Conservation (phyloP, 1,140 invertebrate genomes). For the Listronotus oregonensis region DNA sequence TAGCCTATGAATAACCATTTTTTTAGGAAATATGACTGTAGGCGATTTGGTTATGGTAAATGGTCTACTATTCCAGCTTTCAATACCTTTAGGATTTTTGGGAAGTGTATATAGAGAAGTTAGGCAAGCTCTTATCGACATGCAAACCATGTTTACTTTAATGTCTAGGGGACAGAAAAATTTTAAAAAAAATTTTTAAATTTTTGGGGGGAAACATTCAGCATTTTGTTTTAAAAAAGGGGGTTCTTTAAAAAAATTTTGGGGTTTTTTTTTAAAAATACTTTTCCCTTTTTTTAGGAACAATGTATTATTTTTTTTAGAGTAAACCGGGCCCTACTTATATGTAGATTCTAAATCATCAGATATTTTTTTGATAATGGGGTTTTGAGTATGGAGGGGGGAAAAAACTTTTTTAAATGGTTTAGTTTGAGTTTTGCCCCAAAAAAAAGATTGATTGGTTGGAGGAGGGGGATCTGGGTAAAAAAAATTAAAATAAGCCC, state of each 20-base stretch:
- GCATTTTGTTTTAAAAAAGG: no score
- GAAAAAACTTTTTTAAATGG: constrained; percentile 84
- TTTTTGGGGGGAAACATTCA: no score
- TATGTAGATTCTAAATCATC: constrained; percentile 73
- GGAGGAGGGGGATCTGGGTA: constrained; percentile 96
- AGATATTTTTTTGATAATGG: constrained; percentile 87
- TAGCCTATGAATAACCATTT: constrained; percentile 4
- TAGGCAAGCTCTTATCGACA: constrained; percentile 94
- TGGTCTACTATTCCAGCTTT: constrained; percentile 95
- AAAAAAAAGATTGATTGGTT: constrained; percentile 96
- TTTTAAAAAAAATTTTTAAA: no score
- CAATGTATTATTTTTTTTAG: constrained; percentile 57
- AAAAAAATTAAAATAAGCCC: no score
- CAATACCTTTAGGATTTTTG: constrained; percentile 89
- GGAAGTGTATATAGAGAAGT: constrained; percentile 98
- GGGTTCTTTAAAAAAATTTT: no score
- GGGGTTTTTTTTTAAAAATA: no score
- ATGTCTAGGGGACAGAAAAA: constrained; percentile 79
- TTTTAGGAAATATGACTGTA: constrained; percentile 91
- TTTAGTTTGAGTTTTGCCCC: constrained; percentile 87
- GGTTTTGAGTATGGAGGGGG: constrained; percentile 86
- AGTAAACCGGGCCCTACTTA: constrained; percentile 68
- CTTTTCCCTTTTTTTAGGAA: no score
- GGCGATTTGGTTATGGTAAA: constrained; percentile 99
- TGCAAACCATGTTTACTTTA: constrained; percentile 98